Conservation (phyloP, 2,797 vertebrate species). For the Botia almorhae region DNA sequence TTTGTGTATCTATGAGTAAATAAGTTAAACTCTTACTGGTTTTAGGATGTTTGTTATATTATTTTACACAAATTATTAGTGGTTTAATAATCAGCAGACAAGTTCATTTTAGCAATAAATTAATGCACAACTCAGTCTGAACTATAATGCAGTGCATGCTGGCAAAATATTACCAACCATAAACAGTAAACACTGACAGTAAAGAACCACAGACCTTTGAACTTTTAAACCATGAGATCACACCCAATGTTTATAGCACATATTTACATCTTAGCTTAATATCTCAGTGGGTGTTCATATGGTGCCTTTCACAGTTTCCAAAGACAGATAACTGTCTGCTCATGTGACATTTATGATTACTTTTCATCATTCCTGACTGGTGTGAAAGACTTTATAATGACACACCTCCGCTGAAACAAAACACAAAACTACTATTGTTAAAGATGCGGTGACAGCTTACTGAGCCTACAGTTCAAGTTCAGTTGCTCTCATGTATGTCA, state of each 20-base stretch:
- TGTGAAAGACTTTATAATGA: conserved; percentile 2
- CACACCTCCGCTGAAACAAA: conserved; percentile 23
- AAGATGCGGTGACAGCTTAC: conserved; percentile 3
- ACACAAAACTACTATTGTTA: conserved; percentile 16
- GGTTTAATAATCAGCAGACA: not conserved
- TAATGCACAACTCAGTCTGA: not conserved
- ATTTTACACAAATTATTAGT: not conserved
- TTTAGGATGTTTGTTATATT: not conserved
- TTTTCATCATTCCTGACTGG: conserved; percentile 16
- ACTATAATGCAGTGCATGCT: not conserved
- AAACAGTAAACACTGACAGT: not conserved
- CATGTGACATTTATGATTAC: not conserved
- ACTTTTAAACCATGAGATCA: conserved; percentile 1
- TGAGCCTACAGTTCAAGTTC: conserved; percentile 57
- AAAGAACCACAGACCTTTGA: not conserved
- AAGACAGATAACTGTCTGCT: not conserved
- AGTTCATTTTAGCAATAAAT: not conserved
- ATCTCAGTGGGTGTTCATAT: not conserved
- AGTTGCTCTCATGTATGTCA: conserved; percentile 54
- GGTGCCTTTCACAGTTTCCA: not conserved
- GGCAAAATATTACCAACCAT: not conserved
- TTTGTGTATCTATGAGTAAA: not conserved
- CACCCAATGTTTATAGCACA: conserved; percentile 7
- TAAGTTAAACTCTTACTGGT: not conserved
- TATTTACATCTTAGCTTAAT: conserved; percentile 60